phyloP scores from a whole-genome alignment of 2,888 invertebrate species.

The Callyntrura guangdongensis region DNA sequence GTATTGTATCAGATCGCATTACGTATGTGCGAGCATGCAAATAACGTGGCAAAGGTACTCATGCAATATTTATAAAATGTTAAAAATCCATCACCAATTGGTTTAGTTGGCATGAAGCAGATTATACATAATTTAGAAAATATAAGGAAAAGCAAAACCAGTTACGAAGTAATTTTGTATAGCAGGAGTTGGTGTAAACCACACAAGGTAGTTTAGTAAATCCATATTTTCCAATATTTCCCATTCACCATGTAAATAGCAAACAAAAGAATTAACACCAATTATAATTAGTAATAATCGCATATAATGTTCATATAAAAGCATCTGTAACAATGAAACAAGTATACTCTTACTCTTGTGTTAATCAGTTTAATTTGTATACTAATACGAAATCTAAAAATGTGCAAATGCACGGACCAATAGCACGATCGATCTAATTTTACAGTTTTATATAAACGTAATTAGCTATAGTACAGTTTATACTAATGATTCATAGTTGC shows the following conservation, averaged over 20 bases:
- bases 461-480: too few relatives aligned
- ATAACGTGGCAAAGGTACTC: not conserved
- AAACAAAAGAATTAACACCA: slow-evolving; percentile 2
- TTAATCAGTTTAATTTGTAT: not conserved
- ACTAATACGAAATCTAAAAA: not conserved
- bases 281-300: not conserved
- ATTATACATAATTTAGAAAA: not conserved
- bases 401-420: not conserved
- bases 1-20: slow-evolving; percentile 24
- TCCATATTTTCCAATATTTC: slow-evolving; percentile 23
- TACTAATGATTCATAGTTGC: too few relatives aligned
- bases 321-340: not conserved
- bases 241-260: slow-evolving; percentile 44
- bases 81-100: not conserved
- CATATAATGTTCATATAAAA: not conserved
- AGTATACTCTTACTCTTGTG: not conserved
- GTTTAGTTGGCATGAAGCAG: not conserved
- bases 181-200: slow-evolving; percentile 7
- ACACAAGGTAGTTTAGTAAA: slow-evolving; percentile 5
- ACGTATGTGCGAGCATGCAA: slow-evolving; percentile 35
- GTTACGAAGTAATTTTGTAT: not conserved
- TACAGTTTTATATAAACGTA: too few relatives aligned
- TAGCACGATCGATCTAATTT: too few relatives aligned
- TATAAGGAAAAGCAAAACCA: not conserved
- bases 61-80: slow-evolving; percentile 11